phyloP scores from a whole-genome alignment of 2,888 invertebrate species.

The Microctonus aethiopoides region DNA sequence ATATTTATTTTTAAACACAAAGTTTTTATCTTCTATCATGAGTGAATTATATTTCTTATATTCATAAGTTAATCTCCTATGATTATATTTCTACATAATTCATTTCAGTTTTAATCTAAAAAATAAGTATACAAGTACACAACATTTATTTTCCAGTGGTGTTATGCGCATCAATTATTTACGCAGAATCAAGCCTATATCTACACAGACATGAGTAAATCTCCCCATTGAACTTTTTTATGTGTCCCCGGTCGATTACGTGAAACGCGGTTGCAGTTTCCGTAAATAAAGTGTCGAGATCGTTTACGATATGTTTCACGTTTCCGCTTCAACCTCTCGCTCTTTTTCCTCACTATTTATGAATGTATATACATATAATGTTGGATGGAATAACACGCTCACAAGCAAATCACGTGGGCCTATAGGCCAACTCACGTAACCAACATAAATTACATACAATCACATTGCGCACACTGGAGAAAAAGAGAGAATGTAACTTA shows the following conservation, averaged over 20 bases:
- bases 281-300: slow-evolving; percentile 37
- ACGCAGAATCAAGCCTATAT: neutral
- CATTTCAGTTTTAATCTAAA: no score
- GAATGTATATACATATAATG: neutral
- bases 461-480: neutral
- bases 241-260: slow-evolving; percentile 36
- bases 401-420: slow-evolving; percentile 19
- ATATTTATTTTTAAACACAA: no score
- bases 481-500: slow-evolving; percentile 18
- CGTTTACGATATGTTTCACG: slow-evolving; percentile 21
- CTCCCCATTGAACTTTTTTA: slow-evolving; percentile 30
- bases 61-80: no score
- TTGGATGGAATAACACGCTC: no score
- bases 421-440: slow-evolving; percentile 8
- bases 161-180: neutral
- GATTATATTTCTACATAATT: no score
- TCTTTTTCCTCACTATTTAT: neutral
- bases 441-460: slow-evolving; percentile 11
- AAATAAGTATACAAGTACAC: neutral
- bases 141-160: neutral
- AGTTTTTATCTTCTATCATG: no score
- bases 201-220: neutral
- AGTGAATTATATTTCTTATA: no score
- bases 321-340: neutral
- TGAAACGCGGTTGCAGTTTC: slow-evolving; percentile 26